A percentile compares a stretch with the other conserved stretches of the same genome.
Evolutionary conservation across 2,888 invertebrate species (phyloP).

Genomic region (Ganaspis brasiliensis): DNA sequence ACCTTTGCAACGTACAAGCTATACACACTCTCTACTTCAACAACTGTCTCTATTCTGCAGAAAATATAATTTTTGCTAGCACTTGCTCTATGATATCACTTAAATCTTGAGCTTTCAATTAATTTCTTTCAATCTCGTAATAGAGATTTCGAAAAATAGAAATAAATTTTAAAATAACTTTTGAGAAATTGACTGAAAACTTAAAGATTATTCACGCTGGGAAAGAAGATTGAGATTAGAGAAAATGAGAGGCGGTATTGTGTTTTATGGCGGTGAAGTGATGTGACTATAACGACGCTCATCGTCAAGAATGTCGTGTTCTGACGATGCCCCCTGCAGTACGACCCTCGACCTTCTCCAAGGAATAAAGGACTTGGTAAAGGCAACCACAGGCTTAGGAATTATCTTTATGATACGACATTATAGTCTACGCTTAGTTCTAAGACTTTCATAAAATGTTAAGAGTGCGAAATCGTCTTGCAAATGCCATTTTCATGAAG

Average conservation of each 20-base stretch:
- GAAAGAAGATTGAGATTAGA: not conserved
- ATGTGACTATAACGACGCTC: conserved; percentile 30
- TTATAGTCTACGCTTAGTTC: conserved; percentile 26
- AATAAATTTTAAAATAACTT: no score
- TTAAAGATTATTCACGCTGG: not conserved
- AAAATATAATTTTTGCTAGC: no score
- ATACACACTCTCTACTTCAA: no score
- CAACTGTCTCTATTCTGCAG: no score
- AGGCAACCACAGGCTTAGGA: conserved; percentile 1
- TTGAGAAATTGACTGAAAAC: not conserved
- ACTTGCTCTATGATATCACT: no score
- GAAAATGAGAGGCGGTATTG: conserved; percentile 29
- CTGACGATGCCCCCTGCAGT: conserved; percentile 39
- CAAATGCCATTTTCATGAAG: not conserved
- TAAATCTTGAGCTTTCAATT: no score
- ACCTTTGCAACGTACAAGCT: not conserved
- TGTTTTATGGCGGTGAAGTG: conserved; percentile 36
- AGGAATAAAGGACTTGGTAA: conserved; percentile 33
- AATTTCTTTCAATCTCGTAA: no score
- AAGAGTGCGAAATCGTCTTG: not conserved
- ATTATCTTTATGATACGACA: conserved; percentile 35
- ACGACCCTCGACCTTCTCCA: conserved; percentile 39
- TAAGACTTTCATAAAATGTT: conserved; percentile 16
- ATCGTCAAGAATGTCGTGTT: conserved; percentile 40
- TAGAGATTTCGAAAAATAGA: no score